Conservation (phyloP, 2,113 vertebrate species). For the Pedionomus torquatus region DNA sequence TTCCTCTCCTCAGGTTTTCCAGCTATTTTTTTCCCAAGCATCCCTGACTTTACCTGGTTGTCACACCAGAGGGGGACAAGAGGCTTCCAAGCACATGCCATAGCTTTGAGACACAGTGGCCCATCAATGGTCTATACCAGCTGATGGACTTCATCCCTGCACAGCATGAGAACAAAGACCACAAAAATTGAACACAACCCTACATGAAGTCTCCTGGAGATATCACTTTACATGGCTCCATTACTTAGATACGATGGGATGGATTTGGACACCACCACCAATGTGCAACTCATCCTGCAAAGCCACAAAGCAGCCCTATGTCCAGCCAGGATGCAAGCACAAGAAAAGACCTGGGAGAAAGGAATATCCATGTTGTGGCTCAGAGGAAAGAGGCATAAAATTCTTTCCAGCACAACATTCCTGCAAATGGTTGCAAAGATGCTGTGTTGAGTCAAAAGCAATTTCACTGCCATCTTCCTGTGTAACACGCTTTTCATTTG, state of each 20-base stretch:
- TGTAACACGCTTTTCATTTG: not conserved
- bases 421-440: not conserved
- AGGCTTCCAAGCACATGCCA: not conserved
- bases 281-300: not conserved
- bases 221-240: not conserved
- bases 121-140: accelerated
- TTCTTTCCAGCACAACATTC: not conserved
- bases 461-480: not conserved
- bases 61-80: not conserved
- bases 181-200: not conserved
- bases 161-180: not conserved
- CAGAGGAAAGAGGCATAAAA: not conserved
- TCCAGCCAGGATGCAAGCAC: not conserved
- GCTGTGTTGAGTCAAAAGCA: not conserved
- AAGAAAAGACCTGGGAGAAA: not conserved
- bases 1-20: not conserved
- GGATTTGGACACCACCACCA: not conserved
- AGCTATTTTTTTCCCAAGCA: not conserved
- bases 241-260: not conserved
- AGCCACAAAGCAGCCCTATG: not conserved
- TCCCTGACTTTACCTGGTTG: not conserved
- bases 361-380: not conserved
- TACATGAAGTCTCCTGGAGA: not conserved
- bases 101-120: not conserved
- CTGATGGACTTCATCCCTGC: not conserved